Evolutionary conservation across 2,888 invertebrate genomes (phyloP), one percentile per base, ranked within the genome.

Genomic region (Molorchus minor): DNA sequence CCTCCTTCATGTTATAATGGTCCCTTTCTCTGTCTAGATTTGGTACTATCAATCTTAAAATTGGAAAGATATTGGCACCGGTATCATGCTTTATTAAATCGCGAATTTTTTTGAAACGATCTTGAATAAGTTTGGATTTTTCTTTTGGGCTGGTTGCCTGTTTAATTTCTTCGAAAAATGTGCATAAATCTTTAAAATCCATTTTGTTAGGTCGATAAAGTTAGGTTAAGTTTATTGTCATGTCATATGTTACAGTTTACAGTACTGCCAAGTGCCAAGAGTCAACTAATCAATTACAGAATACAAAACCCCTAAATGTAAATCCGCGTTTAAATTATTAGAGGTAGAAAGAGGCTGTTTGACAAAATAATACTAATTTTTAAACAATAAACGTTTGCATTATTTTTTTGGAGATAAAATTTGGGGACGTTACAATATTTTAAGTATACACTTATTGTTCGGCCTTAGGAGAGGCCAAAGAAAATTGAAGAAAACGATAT

Each of bases 1-100:
- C 83, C 80, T 92, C 90, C 81, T 94, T 93, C 61, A 97, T 83
- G 15, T 94, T 93, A 80, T 94, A 94, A 0, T 93, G 86, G 33
- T 87, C 86, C 66, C 96, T 85, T 66, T 91, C 89, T 65, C 89
- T 86, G 73, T 97, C 97, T 25, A 87, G 81, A 58, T 87, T 84
- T 0, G 96, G 95, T 20, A 96, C 73, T 7, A 97, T 79, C 25
- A 96, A 82, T 64, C 96, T 85, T 68, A 97, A 76, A 36, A 93
- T 84, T 4, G 92, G 88, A 78, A 87, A 94, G 59, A 90, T 84
- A 12, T 60, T 56, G 0, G 36, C 44, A 4, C 38, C 38, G n/a
- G 63, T 35, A 25, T 64, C 56, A 30, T 65, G 55, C 33, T 55
- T 16, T 45, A 56, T 3, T 46, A 45, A 43, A 19, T 65, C 51